phyloP scores from a whole-genome alignment of 2,113 vertebrate species.

The Dermatemys mawii region DNA sequence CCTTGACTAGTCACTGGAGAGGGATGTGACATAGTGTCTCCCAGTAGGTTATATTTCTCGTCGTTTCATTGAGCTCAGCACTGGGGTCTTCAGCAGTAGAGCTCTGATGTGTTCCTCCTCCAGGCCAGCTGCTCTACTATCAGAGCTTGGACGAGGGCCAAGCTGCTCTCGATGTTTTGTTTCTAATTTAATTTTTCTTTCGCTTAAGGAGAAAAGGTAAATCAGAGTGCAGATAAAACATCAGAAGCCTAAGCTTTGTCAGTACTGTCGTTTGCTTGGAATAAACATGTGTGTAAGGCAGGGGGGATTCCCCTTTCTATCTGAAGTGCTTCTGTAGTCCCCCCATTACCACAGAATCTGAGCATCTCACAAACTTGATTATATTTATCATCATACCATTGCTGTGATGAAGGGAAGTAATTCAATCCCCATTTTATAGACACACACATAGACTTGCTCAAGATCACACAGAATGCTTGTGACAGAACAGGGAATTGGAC shows the following conservation, averaged over 20 bases:
- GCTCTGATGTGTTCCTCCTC: background rate
- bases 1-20: background rate
- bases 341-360: background rate
- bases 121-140: background rate
- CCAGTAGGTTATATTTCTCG: background rate
- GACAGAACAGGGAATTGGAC: background rate
- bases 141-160: background rate
- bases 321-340: background rate
- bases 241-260: background rate
- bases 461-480: background rate
- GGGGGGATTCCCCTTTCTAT: background rate
- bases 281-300: background rate
- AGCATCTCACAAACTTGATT: background rate
- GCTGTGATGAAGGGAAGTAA: rapidly evolving
- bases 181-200: background rate
- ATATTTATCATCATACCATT: background rate
- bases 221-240: background rate
- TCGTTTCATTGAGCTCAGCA: background rate
- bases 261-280: background rate
- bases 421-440: background rate
- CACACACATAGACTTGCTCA: background rate
- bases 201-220: background rate
- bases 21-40: background rate
- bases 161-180: background rate
- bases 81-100: background rate